These are phyloP conservation scores for Ceratosolen fusciceps DNA, from an alignment of 1,140 invertebrate species.

Conservation along the genomic window DNA sequence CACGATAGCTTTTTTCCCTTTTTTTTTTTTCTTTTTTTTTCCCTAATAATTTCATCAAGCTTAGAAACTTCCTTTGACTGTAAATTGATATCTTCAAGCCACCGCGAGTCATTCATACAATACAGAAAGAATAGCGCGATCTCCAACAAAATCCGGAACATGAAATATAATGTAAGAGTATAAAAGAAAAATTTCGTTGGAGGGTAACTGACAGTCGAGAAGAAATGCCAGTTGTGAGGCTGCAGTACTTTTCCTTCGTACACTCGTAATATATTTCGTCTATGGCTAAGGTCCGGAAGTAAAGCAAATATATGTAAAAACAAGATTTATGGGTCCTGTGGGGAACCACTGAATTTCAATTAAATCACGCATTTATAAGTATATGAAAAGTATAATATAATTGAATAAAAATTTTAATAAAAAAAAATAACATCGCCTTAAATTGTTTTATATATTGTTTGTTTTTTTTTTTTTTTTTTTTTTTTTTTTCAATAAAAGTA, in stretches of 20 bases:
- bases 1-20: not conserved
- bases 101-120: constrained; percentile 15
- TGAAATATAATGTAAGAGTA: not conserved
- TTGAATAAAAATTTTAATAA: no score
- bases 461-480: no score
- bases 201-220: not conserved
- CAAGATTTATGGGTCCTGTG: not conserved
- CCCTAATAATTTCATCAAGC: not conserved
- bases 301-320: not conserved
- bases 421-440: no score
- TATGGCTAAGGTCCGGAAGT: not conserved
- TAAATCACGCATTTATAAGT: not conserved
- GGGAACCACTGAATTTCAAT: not conserved
- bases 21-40: no score
- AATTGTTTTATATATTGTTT: no score
- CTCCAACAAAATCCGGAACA: no score
- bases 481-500: no score
- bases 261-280: not conserved
- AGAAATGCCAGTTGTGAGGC: not conserved
- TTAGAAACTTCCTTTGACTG: not conserved
- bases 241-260: not conserved
- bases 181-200: not conserved
- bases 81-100: not conserved
- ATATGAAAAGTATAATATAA: no score
- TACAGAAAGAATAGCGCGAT: not conserved